Conservation (phyloP, 2,888 invertebrate species). For the Torymus tubicola region DNA sequence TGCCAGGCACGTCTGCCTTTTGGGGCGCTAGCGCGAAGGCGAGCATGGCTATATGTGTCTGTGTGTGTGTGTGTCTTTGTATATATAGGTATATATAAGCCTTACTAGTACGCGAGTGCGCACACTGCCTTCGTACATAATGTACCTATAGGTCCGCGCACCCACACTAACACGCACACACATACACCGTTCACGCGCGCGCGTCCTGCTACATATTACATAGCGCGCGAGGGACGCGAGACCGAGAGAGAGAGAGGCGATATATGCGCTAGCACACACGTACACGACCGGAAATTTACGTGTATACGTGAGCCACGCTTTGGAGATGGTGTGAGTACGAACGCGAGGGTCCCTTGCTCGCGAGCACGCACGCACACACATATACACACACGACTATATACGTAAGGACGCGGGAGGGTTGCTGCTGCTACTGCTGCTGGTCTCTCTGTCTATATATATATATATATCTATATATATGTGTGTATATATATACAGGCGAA, state of each 20-base stretch:
- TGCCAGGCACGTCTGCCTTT: conserved; percentile 74
- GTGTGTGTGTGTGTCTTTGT: too few species aligned
- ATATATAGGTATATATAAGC: conserved; percentile 11
- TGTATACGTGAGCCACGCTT: neutral
- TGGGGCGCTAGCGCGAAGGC: conserved; percentile 65
- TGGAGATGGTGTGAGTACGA: neutral
- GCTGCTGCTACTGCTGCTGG: neutral
- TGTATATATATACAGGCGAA: too few species aligned
- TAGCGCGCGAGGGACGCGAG: conserved; percentile 9
- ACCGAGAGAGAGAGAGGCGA: conserved; percentile 12
- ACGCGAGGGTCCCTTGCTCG: neutral
- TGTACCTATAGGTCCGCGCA: conserved; percentile 50
- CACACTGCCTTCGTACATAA: conserved; percentile 51
- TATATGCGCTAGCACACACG: neutral
- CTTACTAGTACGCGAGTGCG: too few species aligned
- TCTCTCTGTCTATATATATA: conserved; percentile 55
- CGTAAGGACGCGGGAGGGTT: conserved; percentile 6
- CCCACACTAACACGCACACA: conserved; percentile 38
- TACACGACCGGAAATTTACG: neutral
- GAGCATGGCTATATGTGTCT: too few species aligned
- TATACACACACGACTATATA: neutral
- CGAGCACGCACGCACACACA: neutral
- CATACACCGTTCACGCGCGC: conserved; percentile 38
- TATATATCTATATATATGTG: too few species aligned
- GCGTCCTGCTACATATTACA: conserved; percentile 51